These are phyloP conservation scores for Gryllus longicercus DNA, from an alignment of 2,888 invertebrate species.

Conservation along the genomic window DNA sequence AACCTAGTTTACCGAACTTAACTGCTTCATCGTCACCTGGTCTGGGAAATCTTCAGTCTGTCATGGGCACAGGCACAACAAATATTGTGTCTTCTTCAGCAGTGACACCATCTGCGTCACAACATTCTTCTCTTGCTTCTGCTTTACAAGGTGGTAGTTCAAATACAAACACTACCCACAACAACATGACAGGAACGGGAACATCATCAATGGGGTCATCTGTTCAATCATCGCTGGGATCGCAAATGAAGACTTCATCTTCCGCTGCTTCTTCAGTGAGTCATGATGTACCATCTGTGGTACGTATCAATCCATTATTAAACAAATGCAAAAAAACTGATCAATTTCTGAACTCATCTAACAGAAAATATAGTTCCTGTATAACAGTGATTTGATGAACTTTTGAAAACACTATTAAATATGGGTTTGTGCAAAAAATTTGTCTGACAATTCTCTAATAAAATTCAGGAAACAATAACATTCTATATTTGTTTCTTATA, in stretches of 20 bases:
- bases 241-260: background rate
- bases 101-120: background rate
- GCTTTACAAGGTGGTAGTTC: background rate
- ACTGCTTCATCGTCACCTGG: conserved; percentile 22
- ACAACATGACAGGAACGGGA: background rate
- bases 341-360: too few species aligned
- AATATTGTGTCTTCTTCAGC: conserved; percentile 11
- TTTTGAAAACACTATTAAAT: too few species aligned
- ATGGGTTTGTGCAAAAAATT: too few species aligned
- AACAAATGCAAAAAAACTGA: too few species aligned
- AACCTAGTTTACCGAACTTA: conserved; percentile 22
- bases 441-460: too few species aligned
- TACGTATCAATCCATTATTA: background rate
- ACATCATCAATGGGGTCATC: background rate
- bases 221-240: background rate
- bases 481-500: too few species aligned
- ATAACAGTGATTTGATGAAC: too few species aligned
- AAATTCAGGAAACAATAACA: too few species aligned
- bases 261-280: background rate
- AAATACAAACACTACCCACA: background rate
- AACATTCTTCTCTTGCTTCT: background rate
- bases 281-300: conserved; percentile 17
- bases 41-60: conserved; percentile 31
- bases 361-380: too few species aligned
- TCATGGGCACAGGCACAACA: conserved; percentile 24